These are phyloP conservation scores for Lutjanus campechanus DNA, from an alignment of 2,797 vertebrate species.

Conservation along the genomic window DNA sequence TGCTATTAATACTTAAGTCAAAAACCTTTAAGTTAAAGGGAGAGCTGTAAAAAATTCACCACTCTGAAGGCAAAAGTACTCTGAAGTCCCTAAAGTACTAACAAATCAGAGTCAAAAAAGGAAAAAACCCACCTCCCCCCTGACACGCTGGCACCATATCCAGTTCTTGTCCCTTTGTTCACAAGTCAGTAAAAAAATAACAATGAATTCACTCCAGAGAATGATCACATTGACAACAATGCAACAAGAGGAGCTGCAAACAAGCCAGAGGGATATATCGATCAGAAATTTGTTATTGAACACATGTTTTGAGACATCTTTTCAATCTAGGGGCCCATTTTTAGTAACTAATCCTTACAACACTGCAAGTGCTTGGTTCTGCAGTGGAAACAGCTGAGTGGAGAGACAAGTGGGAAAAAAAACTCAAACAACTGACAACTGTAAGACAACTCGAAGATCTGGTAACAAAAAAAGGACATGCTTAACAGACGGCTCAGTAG, in stretches of 20 bases:
- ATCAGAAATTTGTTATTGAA: constrained; percentile 41
- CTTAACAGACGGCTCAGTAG: constrained; percentile 39
- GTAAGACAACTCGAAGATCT: constrained; percentile 33
- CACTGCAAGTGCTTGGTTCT: constrained; percentile 26
- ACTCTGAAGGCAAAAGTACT: constrained; percentile 70
- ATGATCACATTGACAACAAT: constrained; percentile 57
- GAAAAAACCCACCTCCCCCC: constrained; percentile 53
- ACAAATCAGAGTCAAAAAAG: constrained; percentile 64
- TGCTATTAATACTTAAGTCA: constrained; percentile 82
- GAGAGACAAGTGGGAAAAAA: constrained; percentile 1
- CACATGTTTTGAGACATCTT: constrained; percentile 42
- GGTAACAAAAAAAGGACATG: neutral
- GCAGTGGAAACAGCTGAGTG: constrained; percentile 25
- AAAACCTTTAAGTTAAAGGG: constrained; percentile 80
- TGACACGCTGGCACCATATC: constrained; percentile 73
- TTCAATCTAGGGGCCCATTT: constrained; percentile 46
- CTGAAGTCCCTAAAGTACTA: constrained; percentile 71
- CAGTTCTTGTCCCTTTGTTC: constrained; percentile 92
- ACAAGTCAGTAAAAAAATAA: constrained; percentile 79
- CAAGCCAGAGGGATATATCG: constrained; percentile 21
- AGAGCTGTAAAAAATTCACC: constrained; percentile 63
- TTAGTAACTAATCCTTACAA: constrained; percentile 50
- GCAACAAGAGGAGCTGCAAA: constrained; percentile 58
- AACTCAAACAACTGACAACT: constrained; percentile 6
- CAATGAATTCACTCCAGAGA: constrained; percentile 53